Conservation (phyloP, 2,797 vertebrate genomes). For the Crocodylus rhombifer region DNA sequence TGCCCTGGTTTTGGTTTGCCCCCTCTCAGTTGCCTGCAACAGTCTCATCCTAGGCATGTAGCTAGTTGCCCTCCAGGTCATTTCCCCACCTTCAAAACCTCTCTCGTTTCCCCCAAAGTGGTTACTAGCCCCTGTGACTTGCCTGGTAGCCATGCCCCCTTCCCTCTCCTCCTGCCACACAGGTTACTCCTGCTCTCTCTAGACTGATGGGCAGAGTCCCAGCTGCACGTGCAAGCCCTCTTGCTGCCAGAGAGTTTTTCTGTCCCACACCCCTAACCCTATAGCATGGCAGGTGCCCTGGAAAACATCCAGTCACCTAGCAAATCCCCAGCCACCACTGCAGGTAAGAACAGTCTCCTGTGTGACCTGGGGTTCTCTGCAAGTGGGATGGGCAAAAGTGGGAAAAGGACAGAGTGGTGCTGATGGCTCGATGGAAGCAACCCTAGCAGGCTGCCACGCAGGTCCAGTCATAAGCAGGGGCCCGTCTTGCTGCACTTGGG, state of each 20-base stretch:
- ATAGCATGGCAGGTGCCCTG: neutral
- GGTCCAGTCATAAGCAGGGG: fast-evolving
- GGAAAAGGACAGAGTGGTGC: neutral
- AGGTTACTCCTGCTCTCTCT: neutral
- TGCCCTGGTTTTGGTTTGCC: conserved; percentile 37
- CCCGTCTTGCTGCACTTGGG: neutral
- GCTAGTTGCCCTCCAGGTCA: neutral
- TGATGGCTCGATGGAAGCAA: neutral
- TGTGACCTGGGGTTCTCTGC: neutral
- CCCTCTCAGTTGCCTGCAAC: neutral
- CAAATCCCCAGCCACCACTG: neutral
- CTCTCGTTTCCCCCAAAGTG: neutral
- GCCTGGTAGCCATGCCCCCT: neutral
- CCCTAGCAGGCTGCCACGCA: neutral
- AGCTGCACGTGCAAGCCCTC: neutral
- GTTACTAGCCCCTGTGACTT: neutral
- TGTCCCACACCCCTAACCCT: neutral
- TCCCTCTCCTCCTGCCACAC: neutral
- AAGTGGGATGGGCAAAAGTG: neutral
- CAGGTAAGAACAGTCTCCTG: neutral
- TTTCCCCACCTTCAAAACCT: neutral
- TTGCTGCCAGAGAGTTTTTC: neutral
- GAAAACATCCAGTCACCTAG: neutral
- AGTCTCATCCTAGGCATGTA: neutral
- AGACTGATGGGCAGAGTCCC: neutral